Evolutionary conservation across 1,140 invertebrate species (phyloP).

Genomic region (Leptonema lineaticorne): DNA sequence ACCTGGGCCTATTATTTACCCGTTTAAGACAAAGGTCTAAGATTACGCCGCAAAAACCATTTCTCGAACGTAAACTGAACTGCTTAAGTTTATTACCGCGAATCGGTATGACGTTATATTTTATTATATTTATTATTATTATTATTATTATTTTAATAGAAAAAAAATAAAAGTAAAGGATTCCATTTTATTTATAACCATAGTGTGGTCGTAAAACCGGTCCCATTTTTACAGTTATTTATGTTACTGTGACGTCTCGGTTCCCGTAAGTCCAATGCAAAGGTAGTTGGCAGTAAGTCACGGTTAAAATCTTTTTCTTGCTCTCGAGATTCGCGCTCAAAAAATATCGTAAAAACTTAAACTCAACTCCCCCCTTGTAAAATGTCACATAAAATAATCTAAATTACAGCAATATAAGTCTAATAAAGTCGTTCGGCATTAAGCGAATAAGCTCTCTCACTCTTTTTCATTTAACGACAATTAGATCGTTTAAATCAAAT

Average conservation of each 20-base stretch:
- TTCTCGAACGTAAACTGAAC: no score
- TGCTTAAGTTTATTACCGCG: neutral
- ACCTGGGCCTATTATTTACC: conserved; percentile 7
- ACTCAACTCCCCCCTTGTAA: no score
- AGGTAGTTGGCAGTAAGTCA: neutral
- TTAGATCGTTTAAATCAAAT: no score
- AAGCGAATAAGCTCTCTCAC: no score
- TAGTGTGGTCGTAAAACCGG: neutral
- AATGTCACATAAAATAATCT: no score
- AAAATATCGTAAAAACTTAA: no score
- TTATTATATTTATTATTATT: neutral
- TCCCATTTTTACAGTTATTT: neutral
- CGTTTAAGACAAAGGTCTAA: neutral
- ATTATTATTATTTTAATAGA: neutral
- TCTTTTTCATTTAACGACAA: no score
- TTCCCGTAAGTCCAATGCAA: neutral
- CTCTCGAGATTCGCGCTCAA: neutral
- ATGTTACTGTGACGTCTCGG: neutral
- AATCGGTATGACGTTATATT: neutral
- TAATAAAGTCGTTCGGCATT: no score
- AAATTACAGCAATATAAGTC: no score
- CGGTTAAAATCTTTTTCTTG: neutral
- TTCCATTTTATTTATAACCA: neutral
- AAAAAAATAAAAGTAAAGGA: neutral
- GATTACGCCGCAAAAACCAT: neutral